Evolutionary conservation across 2,888 invertebrate species (phyloP), one percentile per base, ranked within the genome.

Genomic region (Rhamnusium bicolor): DNA sequence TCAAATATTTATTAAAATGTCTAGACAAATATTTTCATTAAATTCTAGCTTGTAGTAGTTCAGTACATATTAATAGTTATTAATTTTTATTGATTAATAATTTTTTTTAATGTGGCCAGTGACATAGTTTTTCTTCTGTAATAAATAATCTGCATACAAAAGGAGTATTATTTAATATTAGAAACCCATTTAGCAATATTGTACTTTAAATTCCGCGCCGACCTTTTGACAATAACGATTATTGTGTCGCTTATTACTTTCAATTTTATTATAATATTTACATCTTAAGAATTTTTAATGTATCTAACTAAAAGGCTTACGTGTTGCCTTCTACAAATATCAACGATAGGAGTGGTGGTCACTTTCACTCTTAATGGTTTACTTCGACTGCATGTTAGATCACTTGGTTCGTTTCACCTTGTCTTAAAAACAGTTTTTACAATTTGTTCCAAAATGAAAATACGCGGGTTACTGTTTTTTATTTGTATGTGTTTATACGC

Each of bases 291-390:
- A 29, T 58, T 29, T 58, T 58, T 58, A 58, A 58, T 58, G 58
- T 24, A 24, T 6, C 58, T 58, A 12, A 40, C 40, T 40, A 40
- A 47, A 29, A 24, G 53, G 16, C 65, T 53, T 65, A 65, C 47
- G 32, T 53, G 29, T 65, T 65, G 47, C 53, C 32, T 65, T 65
- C 65, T 18, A 65, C 29, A 16, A 58, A 24, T 58, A 61, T 54
- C 62, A 62, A 54, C 58, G 74, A 76, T 76, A 79, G 81, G 83
- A 85, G 86, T 84, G 85, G 85, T 85, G 85, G 84, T 73, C 77
- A 86, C 86, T 87, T 87, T 87, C 86, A 86, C 86, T 84, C 79
- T 82, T 82, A 81, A 72, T 78, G 78, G 82, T 83, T 81, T 77
- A 79, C 78, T 78, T 78, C 77, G 71, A 74, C 72, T 60, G 53